Conservation (phyloP, 2,113 vertebrate species). For the Cynoglossus semilaevis region DNA sequence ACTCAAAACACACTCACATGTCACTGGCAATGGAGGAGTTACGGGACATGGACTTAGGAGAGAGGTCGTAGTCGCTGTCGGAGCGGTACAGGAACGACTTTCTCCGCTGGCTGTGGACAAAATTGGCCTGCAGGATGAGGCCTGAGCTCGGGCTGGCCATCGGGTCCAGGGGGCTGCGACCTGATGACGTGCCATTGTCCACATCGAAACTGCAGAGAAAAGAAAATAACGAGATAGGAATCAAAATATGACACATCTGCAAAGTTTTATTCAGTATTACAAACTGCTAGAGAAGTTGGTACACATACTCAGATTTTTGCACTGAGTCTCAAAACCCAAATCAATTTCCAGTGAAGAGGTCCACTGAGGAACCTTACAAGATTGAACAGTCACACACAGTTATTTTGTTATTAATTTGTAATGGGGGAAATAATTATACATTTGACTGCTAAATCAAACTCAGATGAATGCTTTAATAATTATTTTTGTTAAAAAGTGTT, state of each 20-base stretch:
- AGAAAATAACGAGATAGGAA: constrained; percentile 10
- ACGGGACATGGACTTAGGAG: constrained; percentile 97
- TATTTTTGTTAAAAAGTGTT: too few species aligned
- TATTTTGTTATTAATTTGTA: too few species aligned
- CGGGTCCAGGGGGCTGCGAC: constrained; percentile 97
- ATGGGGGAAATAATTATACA: too few species aligned
- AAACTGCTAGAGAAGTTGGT: too few species aligned
- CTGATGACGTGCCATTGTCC: constrained; percentile 97
- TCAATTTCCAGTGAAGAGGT: too few species aligned
- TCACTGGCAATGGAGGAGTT: constrained; percentile 99
- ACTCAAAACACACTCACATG: constrained; percentile 83
- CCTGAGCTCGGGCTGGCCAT: constrained; percentile 98
- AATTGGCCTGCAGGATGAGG: constrained; percentile 97
- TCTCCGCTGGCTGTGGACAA: constrained; percentile 95
- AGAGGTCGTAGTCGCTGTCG: constrained; percentile 98
- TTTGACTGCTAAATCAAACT: too few species aligned
- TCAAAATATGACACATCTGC: too few species aligned
- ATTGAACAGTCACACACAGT: too few species aligned
- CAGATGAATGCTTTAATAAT: too few species aligned
- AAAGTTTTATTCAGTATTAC: neutral
- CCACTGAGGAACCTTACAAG: too few species aligned
- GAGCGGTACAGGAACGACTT: constrained; percentile 98
- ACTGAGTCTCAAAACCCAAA: too few species aligned
- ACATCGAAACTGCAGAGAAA: constrained; percentile 90
- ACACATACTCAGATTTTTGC: too few species aligned